Evolutionary conservation across 2,113 vertebrate species (phyloP), one percentile per base, ranked within the genome.

Genomic region (Cinclus mexicanus): DNA sequence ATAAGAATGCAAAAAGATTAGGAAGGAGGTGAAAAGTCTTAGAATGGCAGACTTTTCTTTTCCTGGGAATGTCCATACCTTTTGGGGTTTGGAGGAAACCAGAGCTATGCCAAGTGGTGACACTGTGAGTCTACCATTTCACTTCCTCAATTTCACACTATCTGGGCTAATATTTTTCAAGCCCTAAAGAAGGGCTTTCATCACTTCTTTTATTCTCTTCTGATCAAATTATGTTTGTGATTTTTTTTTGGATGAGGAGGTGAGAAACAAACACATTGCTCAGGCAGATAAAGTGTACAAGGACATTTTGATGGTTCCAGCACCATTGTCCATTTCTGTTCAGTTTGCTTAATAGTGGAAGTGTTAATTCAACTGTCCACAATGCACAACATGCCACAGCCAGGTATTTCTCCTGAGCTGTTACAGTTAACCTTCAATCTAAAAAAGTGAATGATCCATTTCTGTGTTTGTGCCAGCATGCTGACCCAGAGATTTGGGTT

Each of bases 241-340:
- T 76, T 35, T 52, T 50, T 50, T 49, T 80, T 31, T 59, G 49
- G 37, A 44, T 1, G 6, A 35, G 6, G 16, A 28, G 47, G 64
- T 75, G 41, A 80, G 61, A 61, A 69, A 24, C 18, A 76, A 50
- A 55, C 14, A 46, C 8, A 35, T 11, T 8, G 10, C 17, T 65
- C 1, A 3, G 20, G 29, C 26, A 55, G 35, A 69, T 50, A 37
- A 64, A 82, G 10, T 0, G 0, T 2, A 29, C 59, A 83, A 61
- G 14, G 26, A 35, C 17, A 35, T 79, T 59, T 57, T 6, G 24
- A 25, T 59, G 4, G 2, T 64, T 69, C 22, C 50, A 81, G 52
- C 33, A 44, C 31, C 74, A 39, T 0, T 70, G 47, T 19, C 13
- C 24, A 14, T 49, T 83, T 49, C 31, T 72, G 16, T 63, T 90